These are phyloP conservation scores for Drosophila dunni DNA, from an alignment of 1,140 invertebrate species.

Conservation along the genomic window DNA sequence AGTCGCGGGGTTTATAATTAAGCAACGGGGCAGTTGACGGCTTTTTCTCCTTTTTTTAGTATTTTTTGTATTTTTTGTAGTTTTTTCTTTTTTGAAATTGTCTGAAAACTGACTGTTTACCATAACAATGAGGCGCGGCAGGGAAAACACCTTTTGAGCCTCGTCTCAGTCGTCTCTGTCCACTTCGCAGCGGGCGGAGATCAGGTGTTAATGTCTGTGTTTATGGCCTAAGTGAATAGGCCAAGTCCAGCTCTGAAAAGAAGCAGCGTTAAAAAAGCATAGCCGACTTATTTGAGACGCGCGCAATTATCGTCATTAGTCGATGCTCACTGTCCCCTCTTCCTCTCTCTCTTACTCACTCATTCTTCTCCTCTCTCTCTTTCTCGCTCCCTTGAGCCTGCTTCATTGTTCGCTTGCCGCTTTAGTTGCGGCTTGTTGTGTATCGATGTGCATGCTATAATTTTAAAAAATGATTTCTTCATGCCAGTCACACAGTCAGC, in stretches of 20 bases:
- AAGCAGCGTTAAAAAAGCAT: constrained; percentile 33
- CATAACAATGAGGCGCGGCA: constrained; percentile 70
- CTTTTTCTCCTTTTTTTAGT: not conserved
- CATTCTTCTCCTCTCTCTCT: not conserved
- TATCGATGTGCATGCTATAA: constrained; percentile 82
- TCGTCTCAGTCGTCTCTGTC: constrained; percentile 3
- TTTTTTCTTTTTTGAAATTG: not conserved
- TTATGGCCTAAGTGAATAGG: constrained; percentile 67
- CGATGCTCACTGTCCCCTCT: constrained; percentile 18
- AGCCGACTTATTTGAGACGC: constrained; percentile 57
- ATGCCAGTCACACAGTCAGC: constrained; percentile 64
- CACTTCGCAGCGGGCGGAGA: constrained; percentile 28
- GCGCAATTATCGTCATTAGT: constrained; percentile 81
- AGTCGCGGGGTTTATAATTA: constrained; percentile 76
- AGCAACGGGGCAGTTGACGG: constrained; percentile 46
- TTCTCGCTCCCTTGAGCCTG: not conserved
- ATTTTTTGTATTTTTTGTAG: no score
- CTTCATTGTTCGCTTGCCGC: constrained; percentile 62
- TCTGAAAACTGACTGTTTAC: constrained; percentile 67
- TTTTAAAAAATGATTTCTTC: constrained; percentile 79
- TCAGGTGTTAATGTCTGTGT: constrained; percentile 83
- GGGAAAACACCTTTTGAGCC: constrained; percentile 71
- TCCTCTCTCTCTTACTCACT: not conserved
- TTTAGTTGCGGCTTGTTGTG: constrained; percentile 83
- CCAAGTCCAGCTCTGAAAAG: not conserved